Conservation (phyloP, 2,888 invertebrate species). For the Calameuta filiformis region DNA sequence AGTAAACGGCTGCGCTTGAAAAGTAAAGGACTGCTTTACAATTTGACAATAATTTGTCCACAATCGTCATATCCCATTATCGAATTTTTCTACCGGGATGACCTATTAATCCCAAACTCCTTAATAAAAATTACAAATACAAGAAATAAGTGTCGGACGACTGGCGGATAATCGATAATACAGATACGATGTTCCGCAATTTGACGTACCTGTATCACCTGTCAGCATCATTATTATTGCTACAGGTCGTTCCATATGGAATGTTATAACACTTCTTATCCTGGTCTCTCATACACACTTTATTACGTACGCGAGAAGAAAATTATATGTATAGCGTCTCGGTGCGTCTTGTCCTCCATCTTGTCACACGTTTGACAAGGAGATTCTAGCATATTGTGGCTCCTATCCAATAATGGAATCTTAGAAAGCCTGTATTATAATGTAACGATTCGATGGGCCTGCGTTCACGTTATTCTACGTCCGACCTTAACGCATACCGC, state of each 20-base stretch:
- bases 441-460: background rate
- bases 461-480: background rate
- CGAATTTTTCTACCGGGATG: background rate
- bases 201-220: background rate
- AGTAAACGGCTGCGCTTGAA: background rate
- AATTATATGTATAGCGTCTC: background rate
- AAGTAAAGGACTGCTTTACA: constrained; percentile 1
- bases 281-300: background rate
- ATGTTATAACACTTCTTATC: background rate
- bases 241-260: background rate
- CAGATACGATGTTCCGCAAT: background rate
- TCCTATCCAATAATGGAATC: background rate
- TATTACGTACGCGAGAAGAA: background rate
- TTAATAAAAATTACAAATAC: background rate
- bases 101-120: background rate
- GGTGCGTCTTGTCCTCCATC: background rate
- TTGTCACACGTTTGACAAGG: background rate
- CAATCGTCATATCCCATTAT: background rate
- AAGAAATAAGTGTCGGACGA: background rate
- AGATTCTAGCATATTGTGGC: background rate
- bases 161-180: background rate
- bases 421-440: background rate
- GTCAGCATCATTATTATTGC: background rate
- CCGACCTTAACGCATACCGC: background rate
- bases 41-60: constrained; percentile 32